These are phyloP conservation scores for Drosophila takahashii DNA, from an alignment of 1,140 invertebrate species.

Conservation along the genomic window DNA sequence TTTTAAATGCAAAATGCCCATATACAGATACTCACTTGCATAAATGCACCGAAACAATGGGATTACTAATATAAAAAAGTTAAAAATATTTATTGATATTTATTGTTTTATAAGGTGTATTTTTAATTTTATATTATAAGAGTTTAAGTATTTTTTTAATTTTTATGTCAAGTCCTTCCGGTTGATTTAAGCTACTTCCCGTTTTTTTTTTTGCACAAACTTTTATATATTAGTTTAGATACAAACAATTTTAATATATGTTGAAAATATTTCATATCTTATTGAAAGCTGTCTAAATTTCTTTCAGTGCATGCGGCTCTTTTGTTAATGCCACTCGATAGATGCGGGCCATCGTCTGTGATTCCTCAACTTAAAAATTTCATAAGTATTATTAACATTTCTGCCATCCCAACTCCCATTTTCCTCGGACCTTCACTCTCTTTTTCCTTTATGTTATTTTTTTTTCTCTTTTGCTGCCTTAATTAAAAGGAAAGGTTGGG, in stretches of 20 bases:
- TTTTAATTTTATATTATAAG: no score
- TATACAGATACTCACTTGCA: slow-evolving; percentile 1
- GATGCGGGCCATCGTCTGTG: slow-evolving; percentile 55
- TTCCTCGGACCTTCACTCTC: background rate
- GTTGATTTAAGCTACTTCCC: no score
- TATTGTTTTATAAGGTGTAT: no score
- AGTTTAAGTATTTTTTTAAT: no score
- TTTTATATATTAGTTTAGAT: no score
- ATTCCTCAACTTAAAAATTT: slow-evolving; percentile 60
- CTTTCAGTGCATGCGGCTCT: slow-evolving; percentile 24
- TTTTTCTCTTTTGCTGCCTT: slow-evolving; percentile 5
- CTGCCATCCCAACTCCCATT: slow-evolving; percentile 5
- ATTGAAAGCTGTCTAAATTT: background rate
- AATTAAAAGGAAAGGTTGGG: slow-evolving; percentile 45
- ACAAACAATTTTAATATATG: no score
- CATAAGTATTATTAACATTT: slow-evolving; percentile 36
- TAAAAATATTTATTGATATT: no score
- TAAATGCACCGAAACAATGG: no score
- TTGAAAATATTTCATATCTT: no score
- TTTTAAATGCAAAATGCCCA: slow-evolving; percentile 33
- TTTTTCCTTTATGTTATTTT: background rate
- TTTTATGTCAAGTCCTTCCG: no score
- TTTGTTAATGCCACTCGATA: slow-evolving; percentile 48
- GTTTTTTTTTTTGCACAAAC: no score
- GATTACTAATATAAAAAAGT: no score